Conservation (phyloP, 2,797 vertebrate species). For the Martes flavigula region DNA sequence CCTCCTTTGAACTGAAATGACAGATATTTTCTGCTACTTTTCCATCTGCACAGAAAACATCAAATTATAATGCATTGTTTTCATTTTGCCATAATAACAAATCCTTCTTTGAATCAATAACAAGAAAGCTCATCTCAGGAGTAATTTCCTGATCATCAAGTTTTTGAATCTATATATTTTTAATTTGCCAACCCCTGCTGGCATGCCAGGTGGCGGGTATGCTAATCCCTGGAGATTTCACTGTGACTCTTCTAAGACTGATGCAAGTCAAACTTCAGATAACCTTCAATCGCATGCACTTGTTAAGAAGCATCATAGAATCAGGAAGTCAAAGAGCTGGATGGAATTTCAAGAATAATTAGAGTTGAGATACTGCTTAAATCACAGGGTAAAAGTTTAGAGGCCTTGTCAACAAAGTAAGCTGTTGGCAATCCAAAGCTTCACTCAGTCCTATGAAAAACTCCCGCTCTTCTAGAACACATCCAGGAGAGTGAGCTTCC, state of each 20-base stretch:
- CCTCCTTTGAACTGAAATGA: neutral
- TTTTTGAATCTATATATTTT: slow-evolving; percentile 71
- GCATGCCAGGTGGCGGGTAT: slow-evolving; percentile 9
- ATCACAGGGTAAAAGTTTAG: neutral
- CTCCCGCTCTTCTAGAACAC: neutral
- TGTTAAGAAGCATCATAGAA: slow-evolving; percentile 7
- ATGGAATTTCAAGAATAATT: neutral
- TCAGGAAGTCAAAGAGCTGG: slow-evolving; percentile 18
- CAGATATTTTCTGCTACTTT: slow-evolving; percentile 30
- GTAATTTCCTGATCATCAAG: slow-evolving; percentile 73
- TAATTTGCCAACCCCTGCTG: slow-evolving; percentile 65
- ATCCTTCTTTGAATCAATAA: slow-evolving; percentile 62
- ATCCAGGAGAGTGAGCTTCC: neutral
- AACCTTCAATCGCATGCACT: neutral
- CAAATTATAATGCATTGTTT: slow-evolving; percentile 47
- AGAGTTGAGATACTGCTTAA: neutral
- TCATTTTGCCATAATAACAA: slow-evolving; percentile 43
- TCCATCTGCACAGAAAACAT: slow-evolving; percentile 21
- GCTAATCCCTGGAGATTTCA: slow-evolving; percentile 19
- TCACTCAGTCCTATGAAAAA: neutral
- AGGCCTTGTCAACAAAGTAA: neutral
- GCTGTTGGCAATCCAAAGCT: neutral
- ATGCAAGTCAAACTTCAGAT: slow-evolving; percentile 34
- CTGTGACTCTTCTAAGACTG: neutral
- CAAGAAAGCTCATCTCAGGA: slow-evolving; percentile 67